A percentile compares a stretch with the other conserved stretches of the same genome.
These are phyloP conservation scores for Fundulus diaphanus DNA, from an alignment of 2,797 vertebrate genomes.

Conservation along the genomic window DNA sequence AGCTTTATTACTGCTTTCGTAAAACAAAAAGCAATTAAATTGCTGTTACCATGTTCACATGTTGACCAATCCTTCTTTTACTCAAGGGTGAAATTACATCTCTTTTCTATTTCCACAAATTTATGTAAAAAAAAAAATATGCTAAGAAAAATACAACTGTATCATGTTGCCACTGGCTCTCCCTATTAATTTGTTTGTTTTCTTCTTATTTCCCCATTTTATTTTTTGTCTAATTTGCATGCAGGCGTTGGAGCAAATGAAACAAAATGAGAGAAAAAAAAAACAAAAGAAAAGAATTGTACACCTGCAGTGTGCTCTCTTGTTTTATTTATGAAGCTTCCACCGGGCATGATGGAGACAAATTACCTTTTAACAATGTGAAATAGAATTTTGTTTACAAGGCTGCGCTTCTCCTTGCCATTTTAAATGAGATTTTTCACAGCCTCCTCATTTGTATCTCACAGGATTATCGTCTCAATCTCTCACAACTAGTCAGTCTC, in stretches of 20 bases:
- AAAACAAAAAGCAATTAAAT: not conserved
- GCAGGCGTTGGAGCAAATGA: conserved; percentile 52
- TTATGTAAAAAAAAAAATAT: conserved; percentile 10
- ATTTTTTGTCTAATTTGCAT: conserved; percentile 60
- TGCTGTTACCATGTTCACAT: not conserved
- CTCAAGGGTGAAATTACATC: not conserved
- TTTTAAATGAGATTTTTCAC: conserved; percentile 84
- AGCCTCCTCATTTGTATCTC: conserved; percentile 80
- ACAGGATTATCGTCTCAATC: conserved; percentile 81
- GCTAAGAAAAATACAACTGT: conserved; percentile 20
- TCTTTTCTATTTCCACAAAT: conserved; percentile 2
- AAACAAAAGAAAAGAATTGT: conserved; percentile 39
- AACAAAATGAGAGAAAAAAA: conserved; percentile 54
- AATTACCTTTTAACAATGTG: conserved; percentile 87
- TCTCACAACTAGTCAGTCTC: conserved; percentile 80
- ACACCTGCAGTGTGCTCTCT: conserved; percentile 76
- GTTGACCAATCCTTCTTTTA: not conserved
- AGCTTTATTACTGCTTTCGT: not conserved
- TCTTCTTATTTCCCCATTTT: conserved; percentile 46
- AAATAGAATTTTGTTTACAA: conserved; percentile 88
- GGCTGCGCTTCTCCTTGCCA: conserved; percentile 74
- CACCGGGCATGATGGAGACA: conserved; percentile 81
- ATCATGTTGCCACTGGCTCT: conserved; percentile 11
- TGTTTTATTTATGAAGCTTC: conserved; percentile 85
- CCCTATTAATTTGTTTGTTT: conserved; percentile 36